A percentile compares a stretch with the other conserved stretches of the same genome.
phyloP scores from a whole-genome alignment of 2,888 invertebrate species.

The Laspeyria flexula region DNA sequence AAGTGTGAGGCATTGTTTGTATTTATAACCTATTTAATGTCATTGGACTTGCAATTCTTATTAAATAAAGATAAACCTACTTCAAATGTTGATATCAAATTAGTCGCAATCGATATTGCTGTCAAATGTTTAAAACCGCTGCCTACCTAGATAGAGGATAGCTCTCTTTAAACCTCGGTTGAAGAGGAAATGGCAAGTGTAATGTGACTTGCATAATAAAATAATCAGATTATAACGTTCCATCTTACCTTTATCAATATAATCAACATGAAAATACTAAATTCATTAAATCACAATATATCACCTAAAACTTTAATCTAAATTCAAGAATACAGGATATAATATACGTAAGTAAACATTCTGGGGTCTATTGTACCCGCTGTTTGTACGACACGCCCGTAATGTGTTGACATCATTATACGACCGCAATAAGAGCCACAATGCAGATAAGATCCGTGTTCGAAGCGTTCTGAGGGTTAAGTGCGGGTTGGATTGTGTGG shows the following conservation, averaged over 20 bases:
- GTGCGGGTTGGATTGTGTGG: constrained; percentile 33
- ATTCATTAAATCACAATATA: constrained; percentile 6
- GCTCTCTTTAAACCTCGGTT: too few relatives aligned
- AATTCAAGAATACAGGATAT: constrained; percentile 6
- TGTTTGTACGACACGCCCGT: constrained; percentile 49
- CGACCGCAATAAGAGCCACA: constrained; percentile 70
- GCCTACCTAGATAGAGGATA: too few relatives aligned
- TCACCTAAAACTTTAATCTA: constrained; percentile 13
- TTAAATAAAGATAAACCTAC: too few relatives aligned
- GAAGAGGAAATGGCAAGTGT: too few relatives aligned
- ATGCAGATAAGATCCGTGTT: constrained; percentile 73
- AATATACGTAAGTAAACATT: constrained; percentile 33
- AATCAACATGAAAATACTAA: constrained; percentile 2
- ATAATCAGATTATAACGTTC: too few relatives aligned
- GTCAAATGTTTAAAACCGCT: too few relatives aligned
- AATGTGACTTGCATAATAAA: too few relatives aligned
- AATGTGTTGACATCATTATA: constrained; percentile 77
- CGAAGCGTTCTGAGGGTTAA: constrained; percentile 58
- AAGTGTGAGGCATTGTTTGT: too few relatives aligned
- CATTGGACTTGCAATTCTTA: too few relatives aligned
- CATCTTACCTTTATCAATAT: not conserved
- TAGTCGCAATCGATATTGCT: too few relatives aligned
- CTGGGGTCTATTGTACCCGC: constrained; percentile 43
- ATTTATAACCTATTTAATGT: too few relatives aligned
- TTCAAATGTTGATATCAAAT: too few relatives aligned